phyloP scores from a whole-genome alignment of 1,140 invertebrate genomes.

The Neuroterus valhalla region DNA sequence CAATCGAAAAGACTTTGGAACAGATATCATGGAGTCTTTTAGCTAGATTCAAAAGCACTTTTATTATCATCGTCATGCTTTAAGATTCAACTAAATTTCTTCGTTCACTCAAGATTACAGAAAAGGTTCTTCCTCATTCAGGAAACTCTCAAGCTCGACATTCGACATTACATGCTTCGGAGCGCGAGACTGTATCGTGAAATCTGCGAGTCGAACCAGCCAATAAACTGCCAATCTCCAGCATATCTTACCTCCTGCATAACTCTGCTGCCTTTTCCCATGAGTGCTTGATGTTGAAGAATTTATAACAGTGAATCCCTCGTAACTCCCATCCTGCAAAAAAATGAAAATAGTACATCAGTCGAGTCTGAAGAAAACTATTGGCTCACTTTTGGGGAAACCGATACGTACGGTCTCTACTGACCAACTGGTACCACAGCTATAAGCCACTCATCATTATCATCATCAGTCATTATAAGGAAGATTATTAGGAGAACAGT shows the following conservation, averaged over 20 bases:
- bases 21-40: too few species aligned
- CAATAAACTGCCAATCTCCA: constrained; percentile 44
- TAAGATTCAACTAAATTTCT: too few species aligned
- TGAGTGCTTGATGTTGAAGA: constrained; percentile 96
- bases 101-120: background rate
- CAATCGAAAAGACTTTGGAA: too few species aligned
- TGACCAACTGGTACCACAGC: too few species aligned
- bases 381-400: constrained; percentile 19
- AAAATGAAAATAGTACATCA: background rate
- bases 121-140: background rate
- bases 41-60: too few species aligned
- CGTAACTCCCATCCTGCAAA: constrained; percentile 90
- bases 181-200: background rate
- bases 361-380: constrained; percentile 27
- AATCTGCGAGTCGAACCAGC: constrained; percentile 47
- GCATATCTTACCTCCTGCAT: constrained; percentile 87
- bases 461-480: too few species aligned
- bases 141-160: constrained; percentile 50
- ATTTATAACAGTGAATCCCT: constrained; percentile 95
- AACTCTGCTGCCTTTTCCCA: constrained; percentile 96
- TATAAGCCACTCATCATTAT: too few species aligned
- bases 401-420: too few species aligned
- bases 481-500: too few species aligned
- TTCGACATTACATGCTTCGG: background rate
- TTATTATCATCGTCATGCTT: too few species aligned